Base-by-base conservation (phyloP, 2,113 vertebrate genomes). In the Sander vitreus region DNA sequence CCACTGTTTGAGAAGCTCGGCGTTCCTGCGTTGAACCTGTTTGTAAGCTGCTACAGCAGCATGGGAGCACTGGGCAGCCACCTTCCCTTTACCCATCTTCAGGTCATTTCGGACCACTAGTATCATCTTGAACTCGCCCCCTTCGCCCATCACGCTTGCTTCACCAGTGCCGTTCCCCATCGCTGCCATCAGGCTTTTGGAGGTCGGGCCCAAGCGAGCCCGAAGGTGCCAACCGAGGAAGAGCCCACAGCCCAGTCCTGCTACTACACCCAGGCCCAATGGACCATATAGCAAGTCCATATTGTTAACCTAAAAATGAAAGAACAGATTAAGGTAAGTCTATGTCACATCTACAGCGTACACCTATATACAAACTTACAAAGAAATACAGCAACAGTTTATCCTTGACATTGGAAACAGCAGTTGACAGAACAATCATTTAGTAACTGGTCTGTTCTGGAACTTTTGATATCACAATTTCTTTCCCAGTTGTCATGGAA, bases 31-130 rank as follows among this genome's bases (percentile, higher is more conserved):
- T 58, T 96, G 96, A 4, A 96, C 87, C 85, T 99, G 97, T 89
- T 97, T 99, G 93, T 97, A 99, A 14, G 97, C 97, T 0, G 97
- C 97, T 1, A 99, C 97, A 0, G 98, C 97, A 0, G 98, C 98
- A 0, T 99, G 98, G 43, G 97, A 95, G 39, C 98, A 99, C 93
- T 99, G 98, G 0, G 97, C 97, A 0, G 98, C 97, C 0, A 97
- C 97, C 86, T 99, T 99, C 0, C 98, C 98, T 83, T 99, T 99
- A 0, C 98, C 97, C 98, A 99, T 99, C 92, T 99, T 99, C 78
- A 99, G 87, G 87, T 99, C 98, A 0, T 93, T 97, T 33, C 98
- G 96, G 65, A 99, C 98, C 0, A 98, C 89, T 50, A 99, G 91
- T 25, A 99, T 95, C 97, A 99, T 96, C 92, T 99, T 99, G 90